Evolutionary conservation across 1,140 invertebrate genomes (phyloP).

Genomic region (Atta cephalotes): DNA sequence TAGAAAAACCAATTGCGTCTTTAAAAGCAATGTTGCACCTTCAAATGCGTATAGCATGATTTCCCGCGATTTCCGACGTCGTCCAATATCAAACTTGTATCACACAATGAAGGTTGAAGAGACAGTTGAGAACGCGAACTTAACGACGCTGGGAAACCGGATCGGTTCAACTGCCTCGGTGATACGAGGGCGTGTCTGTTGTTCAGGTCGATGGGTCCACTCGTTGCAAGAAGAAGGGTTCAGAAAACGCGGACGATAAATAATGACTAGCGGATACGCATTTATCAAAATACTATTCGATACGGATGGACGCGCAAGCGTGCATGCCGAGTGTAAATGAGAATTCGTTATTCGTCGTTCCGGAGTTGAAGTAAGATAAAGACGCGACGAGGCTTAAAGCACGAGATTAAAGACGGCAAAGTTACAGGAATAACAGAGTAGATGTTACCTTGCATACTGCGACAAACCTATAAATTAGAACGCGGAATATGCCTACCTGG

Average conservation of each 20-base stretch:
- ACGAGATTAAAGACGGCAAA: not conserved
- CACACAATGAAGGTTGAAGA: slow-evolving; percentile 6
- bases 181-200: slow-evolving; percentile 21
- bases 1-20: not conserved
- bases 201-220: slow-evolving; percentile 26
- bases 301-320: not conserved
- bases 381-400: not conserved
- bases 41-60: not conserved
- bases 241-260: slow-evolving; percentile 40
- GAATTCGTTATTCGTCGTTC: not conserved
- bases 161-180: slow-evolving; percentile 15
- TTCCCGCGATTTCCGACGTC: not conserved
- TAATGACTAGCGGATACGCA: slow-evolving; percentile 39
- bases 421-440: not conserved
- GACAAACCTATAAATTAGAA: slow-evolving; percentile 22
- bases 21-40: not conserved
- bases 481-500: not conserved
- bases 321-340: not conserved
- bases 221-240: slow-evolving; percentile 1
- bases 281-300: slow-evolving; percentile 58
- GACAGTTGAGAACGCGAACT: slow-evolving; percentile 4
- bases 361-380: not conserved
- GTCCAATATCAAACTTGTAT: slow-evolving; percentile 10
- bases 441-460: not conserved
- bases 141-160: slow-evolving; percentile 52